Conservation (phyloP, 2,113 vertebrate species). For the Lepisosteus oculatus region DNA sequence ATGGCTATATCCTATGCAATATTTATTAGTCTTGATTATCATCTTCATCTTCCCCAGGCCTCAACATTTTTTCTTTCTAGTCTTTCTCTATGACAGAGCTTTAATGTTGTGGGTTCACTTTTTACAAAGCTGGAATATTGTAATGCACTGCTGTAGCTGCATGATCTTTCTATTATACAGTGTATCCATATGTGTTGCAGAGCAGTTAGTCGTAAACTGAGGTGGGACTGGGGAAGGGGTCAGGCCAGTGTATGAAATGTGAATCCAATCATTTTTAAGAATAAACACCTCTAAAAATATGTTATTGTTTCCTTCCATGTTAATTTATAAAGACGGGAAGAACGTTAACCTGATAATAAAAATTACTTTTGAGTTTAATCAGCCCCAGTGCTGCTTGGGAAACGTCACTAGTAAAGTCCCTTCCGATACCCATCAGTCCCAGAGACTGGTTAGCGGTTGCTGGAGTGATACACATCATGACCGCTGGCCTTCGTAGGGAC, state of each 20-base stretch:
- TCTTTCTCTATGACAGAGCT: conserved; percentile 69
- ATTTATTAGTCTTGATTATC: conserved; percentile 79
- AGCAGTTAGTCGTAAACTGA: conserved; percentile 74
- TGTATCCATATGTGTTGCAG: conserved; percentile 82
- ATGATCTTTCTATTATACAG: conserved; percentile 82
- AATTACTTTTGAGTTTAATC: no score
- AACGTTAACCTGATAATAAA: no score
- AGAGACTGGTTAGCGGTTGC: no score
- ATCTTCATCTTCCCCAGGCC: conserved; percentile 73
- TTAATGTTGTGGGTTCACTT: conserved; percentile 78
- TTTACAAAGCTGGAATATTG: conserved; percentile 76
- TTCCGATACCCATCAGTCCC: no score
- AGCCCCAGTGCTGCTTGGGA: no score
- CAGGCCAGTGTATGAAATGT: conserved; percentile 83
- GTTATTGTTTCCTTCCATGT: conserved; percentile 16
- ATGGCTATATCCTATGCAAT: conserved; percentile 99
- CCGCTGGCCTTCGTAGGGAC: no score
- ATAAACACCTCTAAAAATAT: conserved; percentile 70
- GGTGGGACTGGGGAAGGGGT: conserved; percentile 61
- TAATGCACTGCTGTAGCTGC: conserved; percentile 86
- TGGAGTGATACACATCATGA: no score
- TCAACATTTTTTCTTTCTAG: conserved; percentile 76
- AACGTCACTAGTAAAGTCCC: no score
- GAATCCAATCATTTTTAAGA: conserved; percentile 93
- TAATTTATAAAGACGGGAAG: no score